Evolutionary conservation across 2,113 vertebrate genomes (phyloP).

Genomic region (Saccopteryx bilineata): DNA sequence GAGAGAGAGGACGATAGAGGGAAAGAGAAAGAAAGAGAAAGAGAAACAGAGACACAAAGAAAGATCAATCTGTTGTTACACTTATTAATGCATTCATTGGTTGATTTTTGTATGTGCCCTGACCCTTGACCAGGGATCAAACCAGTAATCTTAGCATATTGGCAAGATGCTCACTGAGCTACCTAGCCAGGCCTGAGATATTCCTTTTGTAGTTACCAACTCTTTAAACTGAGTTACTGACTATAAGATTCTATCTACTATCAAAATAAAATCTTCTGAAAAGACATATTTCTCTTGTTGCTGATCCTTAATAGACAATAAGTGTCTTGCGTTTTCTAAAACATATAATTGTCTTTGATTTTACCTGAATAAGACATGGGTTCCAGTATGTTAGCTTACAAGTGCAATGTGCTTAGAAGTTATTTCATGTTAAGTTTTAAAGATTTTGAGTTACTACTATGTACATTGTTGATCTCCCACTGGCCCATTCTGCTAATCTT

Average conservation of each 20-base stretch:
- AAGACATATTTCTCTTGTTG: neutral
- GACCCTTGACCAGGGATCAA: too few relatives aligned
- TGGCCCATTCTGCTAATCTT: neutral
- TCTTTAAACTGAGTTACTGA: conserved; percentile 4
- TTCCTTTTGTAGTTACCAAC: conserved; percentile 49
- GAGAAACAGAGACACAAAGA: too few relatives aligned
- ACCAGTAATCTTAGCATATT: too few relatives aligned
- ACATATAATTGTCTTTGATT: conserved; percentile 41
- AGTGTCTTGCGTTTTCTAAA: neutral
- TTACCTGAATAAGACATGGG: neutral
- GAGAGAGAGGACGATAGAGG: too few relatives aligned
- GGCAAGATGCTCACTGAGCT: too few relatives aligned
- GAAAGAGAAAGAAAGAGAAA: too few relatives aligned
- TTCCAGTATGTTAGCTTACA: neutral
- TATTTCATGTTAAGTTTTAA: conserved; percentile 36
- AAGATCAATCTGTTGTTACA: too few relatives aligned
- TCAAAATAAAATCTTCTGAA: conserved; percentile 16
- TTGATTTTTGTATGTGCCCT: too few relatives aligned
- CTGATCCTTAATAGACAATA: neutral
- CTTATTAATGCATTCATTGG: too few relatives aligned
- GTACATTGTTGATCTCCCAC: neutral
- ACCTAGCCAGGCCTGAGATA: too few relatives aligned
- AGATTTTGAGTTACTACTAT: neutral
- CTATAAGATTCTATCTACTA: neutral
- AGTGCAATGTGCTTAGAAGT: conserved; percentile 19